Evolutionary conservation across 2,888 invertebrate genomes (phyloP).

Genomic region (Lydus trimaculatus): DNA sequence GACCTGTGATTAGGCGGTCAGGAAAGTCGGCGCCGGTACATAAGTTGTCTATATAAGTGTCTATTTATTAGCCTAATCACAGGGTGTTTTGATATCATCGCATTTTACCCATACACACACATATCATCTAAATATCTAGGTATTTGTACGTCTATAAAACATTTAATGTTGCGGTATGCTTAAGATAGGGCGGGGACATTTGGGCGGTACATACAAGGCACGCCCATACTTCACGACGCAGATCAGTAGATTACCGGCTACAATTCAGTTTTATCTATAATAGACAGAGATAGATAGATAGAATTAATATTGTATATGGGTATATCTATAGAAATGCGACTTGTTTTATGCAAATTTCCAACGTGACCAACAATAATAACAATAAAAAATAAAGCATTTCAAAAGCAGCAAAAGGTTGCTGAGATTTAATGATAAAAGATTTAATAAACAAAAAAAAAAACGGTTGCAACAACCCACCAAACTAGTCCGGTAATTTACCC

Average conservation of each 20-base stretch:
- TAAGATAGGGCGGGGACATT: conserved; percentile 47
- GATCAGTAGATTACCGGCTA: conserved; percentile 45
- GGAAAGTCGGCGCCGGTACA: conserved; percentile 53
- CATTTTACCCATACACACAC: conserved; percentile 6
- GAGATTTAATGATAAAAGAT: conserved; percentile 1
- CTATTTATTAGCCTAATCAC: conserved; percentile 61
- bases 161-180: conserved; percentile 44
- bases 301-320: background rate
- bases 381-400: background rate
- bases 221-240: conserved; percentile 57
- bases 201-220: conserved; percentile 50
- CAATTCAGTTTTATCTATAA: conserved; percentile 25
- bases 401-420: background rate
- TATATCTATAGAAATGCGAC: background rate
- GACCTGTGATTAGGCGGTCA: conserved; percentile 59
- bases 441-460: too few species aligned
- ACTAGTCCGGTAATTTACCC: background rate
- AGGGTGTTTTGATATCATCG: conserved; percentile 51
- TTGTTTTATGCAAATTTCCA: conserved; percentile 18
- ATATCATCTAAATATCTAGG: background rate
- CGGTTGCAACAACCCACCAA: conserved; percentile 1
- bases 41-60: conserved; percentile 45
- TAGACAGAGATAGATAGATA: conserved; percentile 2
- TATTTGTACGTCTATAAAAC: conserved; percentile 7
- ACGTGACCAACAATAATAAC: background rate